Evolutionary conservation across 1,140 invertebrate species (phyloP), one percentile per base, ranked within the genome.

Genomic region (Cylas formicarius): DNA sequence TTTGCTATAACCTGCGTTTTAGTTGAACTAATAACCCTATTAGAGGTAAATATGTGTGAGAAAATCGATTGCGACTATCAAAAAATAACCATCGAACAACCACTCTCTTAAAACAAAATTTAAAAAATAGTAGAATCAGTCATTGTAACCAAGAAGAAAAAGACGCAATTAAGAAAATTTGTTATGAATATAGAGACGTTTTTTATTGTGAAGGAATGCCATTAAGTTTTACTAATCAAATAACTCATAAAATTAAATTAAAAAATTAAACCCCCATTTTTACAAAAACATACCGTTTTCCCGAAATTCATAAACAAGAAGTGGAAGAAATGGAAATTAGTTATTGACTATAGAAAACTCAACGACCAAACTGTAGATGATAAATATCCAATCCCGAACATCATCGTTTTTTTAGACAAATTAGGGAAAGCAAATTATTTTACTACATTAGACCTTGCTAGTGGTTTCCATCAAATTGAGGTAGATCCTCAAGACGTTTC

Each of bases 391-490:
- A 29, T 79, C 5, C 73, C 75, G 1, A 65, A 72, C 33, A 60
- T 45, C 3, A 62, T 65, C 18, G 66, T 70, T 9, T 62, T 67
- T 3, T 48, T 78, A 31, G 65, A 74, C 42, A 53, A 64, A 27
- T 44, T 77, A 23, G 64, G 64, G 2, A 57, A 65, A 1, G 51
- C 61, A 2, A 27, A 55, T 22, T 67, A n/a, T n/a, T n/a, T n/a
- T 29, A 56, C 59, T 2, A 63, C 61, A 0, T 26, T 67, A 7
- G 67, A 68, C 56, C 43, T 73, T 19, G 57, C 56, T 0, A 60
- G 55, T 14, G 75, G 75, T 5, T 77, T 71, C 55, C 71, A 66
- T 55, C 72, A 77, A 56, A 57, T 65, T 28, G 8, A 54, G 43
- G 53, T 64, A 38, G 11, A 35, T 50, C 40, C 33, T 37, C 35